A percentile compares a stretch with the other conserved stretches of the same genome.
phyloP scores from a whole-genome alignment of 2,888 invertebrate species.

The Marronus borbonicus region DNA sequence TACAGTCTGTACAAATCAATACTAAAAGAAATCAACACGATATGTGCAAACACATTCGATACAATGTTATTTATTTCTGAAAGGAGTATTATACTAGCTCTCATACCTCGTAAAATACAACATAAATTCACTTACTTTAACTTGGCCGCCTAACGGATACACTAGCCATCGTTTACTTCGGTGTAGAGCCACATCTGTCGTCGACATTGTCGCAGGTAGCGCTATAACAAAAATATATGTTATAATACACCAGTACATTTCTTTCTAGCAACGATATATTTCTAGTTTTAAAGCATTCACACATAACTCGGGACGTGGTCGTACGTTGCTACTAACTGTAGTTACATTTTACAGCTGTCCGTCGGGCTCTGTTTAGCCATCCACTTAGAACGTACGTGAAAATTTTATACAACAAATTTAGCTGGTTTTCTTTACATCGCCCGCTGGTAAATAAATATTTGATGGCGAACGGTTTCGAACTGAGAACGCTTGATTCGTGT shows the following conservation, averaged over 20 bases:
- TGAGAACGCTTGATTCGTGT: not conserved
- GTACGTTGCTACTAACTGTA: conserved; percentile 12
- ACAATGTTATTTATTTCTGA: too few relatives aligned
- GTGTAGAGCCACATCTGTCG: conserved; percentile 7
- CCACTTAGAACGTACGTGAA: conserved; percentile 10
- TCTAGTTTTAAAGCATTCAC: not conserved
- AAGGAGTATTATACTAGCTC: too few relatives aligned
- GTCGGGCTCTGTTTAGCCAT: not conserved
- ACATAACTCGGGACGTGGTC: conserved; percentile 1
- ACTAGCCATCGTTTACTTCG: conserved; percentile 47
- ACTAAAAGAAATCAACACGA: too few relatives aligned
- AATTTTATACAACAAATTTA: conserved; percentile 5
- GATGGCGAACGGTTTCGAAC: conserved; percentile 1
- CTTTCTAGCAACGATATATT: not conserved
- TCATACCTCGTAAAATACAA: not conserved
- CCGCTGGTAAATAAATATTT: conserved; percentile 10
- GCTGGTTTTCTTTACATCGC: not conserved
- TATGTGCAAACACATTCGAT: too few relatives aligned
- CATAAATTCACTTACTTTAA: conserved; percentile 41
- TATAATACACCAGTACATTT: conserved; percentile 26
- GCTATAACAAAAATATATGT: conserved; percentile 14
- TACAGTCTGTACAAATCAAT: too few relatives aligned
- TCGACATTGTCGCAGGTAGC: not conserved
- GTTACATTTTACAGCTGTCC: not conserved
- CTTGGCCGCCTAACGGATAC: conserved; percentile 47